These are phyloP conservation scores for Tortricodes alternella DNA, from an alignment of 2,888 invertebrate species.

Conservation along the genomic window DNA sequence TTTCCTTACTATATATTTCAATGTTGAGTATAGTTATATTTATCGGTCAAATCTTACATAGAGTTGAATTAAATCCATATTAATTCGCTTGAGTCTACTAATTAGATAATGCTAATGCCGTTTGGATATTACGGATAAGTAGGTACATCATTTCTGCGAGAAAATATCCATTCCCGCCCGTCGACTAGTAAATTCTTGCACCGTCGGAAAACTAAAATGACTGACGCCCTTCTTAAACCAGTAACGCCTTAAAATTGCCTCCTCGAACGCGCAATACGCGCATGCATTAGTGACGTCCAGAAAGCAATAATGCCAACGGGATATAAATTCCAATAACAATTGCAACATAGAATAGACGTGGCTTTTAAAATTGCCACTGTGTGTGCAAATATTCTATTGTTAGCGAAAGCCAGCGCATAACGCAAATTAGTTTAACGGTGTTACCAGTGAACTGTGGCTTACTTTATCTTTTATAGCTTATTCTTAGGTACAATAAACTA, in stretches of 20 bases:
- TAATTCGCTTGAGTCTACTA: too few species aligned
- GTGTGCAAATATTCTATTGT: not conserved
- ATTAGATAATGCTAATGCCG: too few species aligned
- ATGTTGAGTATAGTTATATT: too few species aligned
- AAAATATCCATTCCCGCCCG: too few species aligned
- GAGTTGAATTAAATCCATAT: too few species aligned
- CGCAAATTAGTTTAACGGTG: not conserved
- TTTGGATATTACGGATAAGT: too few species aligned
- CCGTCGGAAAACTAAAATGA: too few species aligned
- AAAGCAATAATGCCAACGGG: not conserved
- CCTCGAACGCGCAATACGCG: not conserved
- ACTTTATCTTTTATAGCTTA: not conserved
- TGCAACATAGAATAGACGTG: not conserved
- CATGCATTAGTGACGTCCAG: not conserved
- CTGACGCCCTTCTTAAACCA: too few species aligned
- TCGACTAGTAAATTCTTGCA: too few species aligned
- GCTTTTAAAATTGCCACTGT: not conserved
- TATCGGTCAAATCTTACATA: too few species aligned
- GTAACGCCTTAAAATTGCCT: not conserved
- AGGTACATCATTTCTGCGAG: too few species aligned
- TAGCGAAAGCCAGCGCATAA: not conserved
- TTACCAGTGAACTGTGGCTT: not conserved
- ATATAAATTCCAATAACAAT: not conserved
- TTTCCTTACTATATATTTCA: too few species aligned
- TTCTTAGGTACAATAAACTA: not conserved